Evolutionary conservation across 2,797 vertebrate genomes (phyloP), one percentile per base, ranked within the genome.

Genomic region (Darevskia nairensis): DNA sequence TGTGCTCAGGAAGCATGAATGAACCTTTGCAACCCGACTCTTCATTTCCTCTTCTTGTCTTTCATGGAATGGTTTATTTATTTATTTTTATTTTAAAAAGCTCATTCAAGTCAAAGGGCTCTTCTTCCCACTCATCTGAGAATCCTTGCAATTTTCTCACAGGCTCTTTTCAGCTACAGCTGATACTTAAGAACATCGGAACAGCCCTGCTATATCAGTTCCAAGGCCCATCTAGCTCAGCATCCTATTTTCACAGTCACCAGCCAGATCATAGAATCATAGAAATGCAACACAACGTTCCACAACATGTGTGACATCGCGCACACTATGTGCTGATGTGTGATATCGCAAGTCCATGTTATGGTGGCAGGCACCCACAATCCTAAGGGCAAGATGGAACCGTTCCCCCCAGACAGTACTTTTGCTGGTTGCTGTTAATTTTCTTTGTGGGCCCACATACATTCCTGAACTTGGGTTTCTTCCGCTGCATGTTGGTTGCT

Each of bases 21-120:
- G 89, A 91, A 93, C 83, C 82, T 87, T n/a, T 66, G 89, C 82
- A 79, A 35, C 46, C 71, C 10, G 86, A 86, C 66, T 32, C 44
- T 82, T 64, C 75, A 2, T 44, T 32, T 44, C 72, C 66, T 59
- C 64, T 0, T 82, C 66, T 46, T 59, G 0, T 82, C 71, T 81
- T 17, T 89, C 87, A 2, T 71, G 1, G 1, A 82, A 15, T 83
- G 44, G 11, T 21, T 80, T 35, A n/a, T 41, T 50, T 50, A 50
- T 11, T 50, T 50, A 1, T 50, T 13, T 13, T 11, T 46, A 13
- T 50, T 27, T 8, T 15, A 41, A 50, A 50, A 13, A 17, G 4
- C 64, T 29, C 82, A 44, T n/a, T 89, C 23, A 81, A 59, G 64
- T 79, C 61, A 35, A 46, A 80, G 75, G 75, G 77, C 61, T 29